These are phyloP conservation scores for Borostomias antarcticus DNA, from an alignment of 2,797 vertebrate species.

Conservation along the genomic window DNA sequence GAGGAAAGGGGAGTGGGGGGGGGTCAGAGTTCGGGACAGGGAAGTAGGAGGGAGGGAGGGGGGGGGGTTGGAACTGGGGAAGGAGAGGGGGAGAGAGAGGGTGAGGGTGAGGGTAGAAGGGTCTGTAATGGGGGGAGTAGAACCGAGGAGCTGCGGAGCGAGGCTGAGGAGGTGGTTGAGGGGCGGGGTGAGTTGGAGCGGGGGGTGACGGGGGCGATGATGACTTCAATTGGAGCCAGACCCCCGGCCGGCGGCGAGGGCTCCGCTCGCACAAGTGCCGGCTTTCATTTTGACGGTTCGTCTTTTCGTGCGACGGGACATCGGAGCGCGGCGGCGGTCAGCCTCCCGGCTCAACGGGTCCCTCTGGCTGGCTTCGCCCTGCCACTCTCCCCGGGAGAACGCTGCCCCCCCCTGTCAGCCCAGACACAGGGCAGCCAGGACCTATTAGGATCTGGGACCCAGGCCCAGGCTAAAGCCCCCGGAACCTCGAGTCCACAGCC, in stretches of 20 bases:
- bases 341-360: conserved; percentile 44
- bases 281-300: conserved; percentile 71
- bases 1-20: conserved; percentile 12
- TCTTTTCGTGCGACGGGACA: conserved; percentile 55
- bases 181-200: no score
- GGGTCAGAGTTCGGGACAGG: no score
- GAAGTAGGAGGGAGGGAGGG: no score
- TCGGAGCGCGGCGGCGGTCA: conserved; percentile 70
- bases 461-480: conserved; percentile 18
- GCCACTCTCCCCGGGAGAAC: conserved; percentile 12
- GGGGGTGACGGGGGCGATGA: conserved; percentile 63
- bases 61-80: no score
- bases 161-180: conserved; percentile 12
- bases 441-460: no score
- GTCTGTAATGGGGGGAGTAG: no score
- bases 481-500: conserved; percentile 8
- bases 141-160: no score
- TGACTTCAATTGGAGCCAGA: conserved; percentile 80
- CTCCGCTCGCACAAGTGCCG: conserved; percentile 52
- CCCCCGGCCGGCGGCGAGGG: conserved; percentile 34
- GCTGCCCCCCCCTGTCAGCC: no score
- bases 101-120: no score
- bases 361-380: conserved; percentile 32
- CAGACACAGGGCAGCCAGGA: conserved; percentile 5
- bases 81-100: no score